phyloP scores from a whole-genome alignment of 2,113 vertebrate genomes.

The Dendrocopos noguchii region DNA sequence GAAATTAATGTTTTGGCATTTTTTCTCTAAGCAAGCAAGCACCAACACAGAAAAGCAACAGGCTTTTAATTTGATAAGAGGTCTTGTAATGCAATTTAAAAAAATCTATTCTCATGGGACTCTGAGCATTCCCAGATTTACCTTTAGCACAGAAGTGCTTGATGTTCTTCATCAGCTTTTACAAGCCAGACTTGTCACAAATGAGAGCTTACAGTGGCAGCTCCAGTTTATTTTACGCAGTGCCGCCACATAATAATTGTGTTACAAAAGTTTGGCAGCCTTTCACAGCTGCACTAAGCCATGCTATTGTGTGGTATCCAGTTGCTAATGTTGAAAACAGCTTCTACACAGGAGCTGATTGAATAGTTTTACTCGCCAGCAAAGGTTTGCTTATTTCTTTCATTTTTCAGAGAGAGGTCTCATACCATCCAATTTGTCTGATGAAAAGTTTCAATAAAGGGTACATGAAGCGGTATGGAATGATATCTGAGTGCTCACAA shows the following conservation, averaged over 20 bases:
- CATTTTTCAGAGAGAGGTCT: background rate
- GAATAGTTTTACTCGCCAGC: slow-evolving; percentile 7
- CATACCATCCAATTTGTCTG: slow-evolving; percentile 10
- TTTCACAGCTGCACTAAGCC: slow-evolving; percentile 62
- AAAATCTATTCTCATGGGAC: slow-evolving; percentile 14
- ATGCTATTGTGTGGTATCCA: slow-evolving; percentile 50
- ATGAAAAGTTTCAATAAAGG: slow-evolving; percentile 10
- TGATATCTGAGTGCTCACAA: background rate
- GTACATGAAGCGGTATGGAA: background rate
- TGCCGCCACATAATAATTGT: slow-evolving; percentile 24
- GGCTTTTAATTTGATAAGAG: slow-evolving; percentile 39
- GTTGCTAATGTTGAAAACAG: slow-evolving; percentile 61
- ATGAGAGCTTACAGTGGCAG: slow-evolving; percentile 35
- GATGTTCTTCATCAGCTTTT: slow-evolving; percentile 46
- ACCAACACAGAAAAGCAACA: background rate
- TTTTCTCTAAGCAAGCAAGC: slow-evolving; percentile 1
- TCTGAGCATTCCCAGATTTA: slow-evolving; percentile 58
- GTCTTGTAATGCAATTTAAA: background rate
- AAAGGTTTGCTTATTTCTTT: slow-evolving; percentile 3
- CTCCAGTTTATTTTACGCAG: slow-evolving; percentile 46
- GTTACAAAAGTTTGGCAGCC: slow-evolving; percentile 35
- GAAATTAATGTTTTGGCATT: background rate
- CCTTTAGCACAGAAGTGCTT: background rate
- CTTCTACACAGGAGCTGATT: slow-evolving; percentile 49
- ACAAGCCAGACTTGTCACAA: slow-evolving; percentile 45